A percentile compares a stretch with the other conserved stretches of the same genome.
Conservation (phyloP, 92 coral and sea anemone genomes). For the Palythoa heliodiscus region DNA sequence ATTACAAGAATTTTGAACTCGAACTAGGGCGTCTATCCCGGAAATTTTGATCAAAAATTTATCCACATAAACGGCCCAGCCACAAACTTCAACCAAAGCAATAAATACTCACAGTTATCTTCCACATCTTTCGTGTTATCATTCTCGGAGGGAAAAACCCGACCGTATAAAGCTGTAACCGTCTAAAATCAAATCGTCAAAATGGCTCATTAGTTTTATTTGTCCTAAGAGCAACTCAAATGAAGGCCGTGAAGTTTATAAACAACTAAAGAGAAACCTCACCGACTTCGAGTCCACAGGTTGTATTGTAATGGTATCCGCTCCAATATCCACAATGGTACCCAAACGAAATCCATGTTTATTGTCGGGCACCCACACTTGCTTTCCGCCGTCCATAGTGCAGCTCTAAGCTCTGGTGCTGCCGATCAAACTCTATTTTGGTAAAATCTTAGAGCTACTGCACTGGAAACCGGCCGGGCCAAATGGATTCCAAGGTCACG, state of each 20-base stretch:
- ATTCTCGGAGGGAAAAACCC: slow-evolving; percentile 94
- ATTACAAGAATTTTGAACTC: background rate
- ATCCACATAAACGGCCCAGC: background rate
- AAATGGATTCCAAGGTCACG: slow-evolving; percentile 34
- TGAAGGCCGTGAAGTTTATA: slow-evolving; percentile 4
- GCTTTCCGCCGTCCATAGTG: slow-evolving; percentile 78
- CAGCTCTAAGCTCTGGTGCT: background rate
- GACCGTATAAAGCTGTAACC: slow-evolving; percentile 84
- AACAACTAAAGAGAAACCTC: background rate
- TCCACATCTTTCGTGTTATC: slow-evolving; percentile 92
- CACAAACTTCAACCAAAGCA: background rate
- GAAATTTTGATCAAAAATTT: slow-evolving; percentile 15
- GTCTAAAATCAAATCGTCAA: slow-evolving; percentile 54
- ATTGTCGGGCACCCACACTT: slow-evolving; percentile 97
- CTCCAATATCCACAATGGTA: slow-evolving; percentile 85
- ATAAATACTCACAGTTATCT: slow-evolving; percentile 87
- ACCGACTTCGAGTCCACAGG: slow-evolving; percentile 63
- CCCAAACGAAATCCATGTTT: slow-evolving; percentile 96
- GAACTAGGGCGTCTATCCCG: slow-evolving; percentile 43
- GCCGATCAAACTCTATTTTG: background rate
- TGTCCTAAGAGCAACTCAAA: background rate
- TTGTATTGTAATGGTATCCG: slow-evolving; percentile 85
- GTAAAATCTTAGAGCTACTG: background rate
- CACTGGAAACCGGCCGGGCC: slow-evolving; percentile 10
- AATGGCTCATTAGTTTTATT: slow-evolving; percentile 3